Conservation (phyloP, 2,797 vertebrate species). For the Dromococcyx pavoninus region DNA sequence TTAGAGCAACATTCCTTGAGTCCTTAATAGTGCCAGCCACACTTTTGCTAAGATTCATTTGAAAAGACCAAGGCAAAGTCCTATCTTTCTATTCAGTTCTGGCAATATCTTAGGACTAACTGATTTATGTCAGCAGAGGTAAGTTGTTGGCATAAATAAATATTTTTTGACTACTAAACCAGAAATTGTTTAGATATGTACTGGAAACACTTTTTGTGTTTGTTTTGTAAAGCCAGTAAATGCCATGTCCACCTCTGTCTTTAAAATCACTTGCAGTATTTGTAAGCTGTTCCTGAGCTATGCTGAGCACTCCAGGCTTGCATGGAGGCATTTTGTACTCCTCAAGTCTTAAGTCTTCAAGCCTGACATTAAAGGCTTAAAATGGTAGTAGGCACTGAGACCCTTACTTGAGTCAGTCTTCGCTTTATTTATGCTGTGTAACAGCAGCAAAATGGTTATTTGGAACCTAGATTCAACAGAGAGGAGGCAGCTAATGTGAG, state of each 20-base stretch:
- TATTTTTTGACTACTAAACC: not conserved
- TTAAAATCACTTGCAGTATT: not conserved
- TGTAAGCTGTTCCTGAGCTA: not conserved
- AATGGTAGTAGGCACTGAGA: not conserved
- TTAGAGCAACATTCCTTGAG: not conserved
- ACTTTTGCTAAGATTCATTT: not conserved
- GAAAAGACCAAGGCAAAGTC: not conserved
- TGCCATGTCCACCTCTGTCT: not conserved
- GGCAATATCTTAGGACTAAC: not conserved
- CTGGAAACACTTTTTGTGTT: not conserved
- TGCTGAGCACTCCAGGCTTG: not conserved
- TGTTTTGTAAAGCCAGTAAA: not conserved
- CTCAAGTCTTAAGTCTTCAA: not conserved
- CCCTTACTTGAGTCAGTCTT: not conserved
- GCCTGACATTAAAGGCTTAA: not conserved
- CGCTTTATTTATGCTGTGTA: not conserved
- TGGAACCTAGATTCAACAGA: not conserved
- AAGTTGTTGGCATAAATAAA: not conserved
- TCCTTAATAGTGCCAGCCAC: not conserved
- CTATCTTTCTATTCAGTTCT: not conserved
- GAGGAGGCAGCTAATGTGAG: not conserved
- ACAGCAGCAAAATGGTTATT: not conserved
- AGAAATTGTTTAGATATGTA: not conserved
- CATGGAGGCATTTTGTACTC: fast-evolving
- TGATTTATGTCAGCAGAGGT: not conserved